Conservation (phyloP, 1,140 invertebrate genomes). For the Bombus breviceps region DNA sequence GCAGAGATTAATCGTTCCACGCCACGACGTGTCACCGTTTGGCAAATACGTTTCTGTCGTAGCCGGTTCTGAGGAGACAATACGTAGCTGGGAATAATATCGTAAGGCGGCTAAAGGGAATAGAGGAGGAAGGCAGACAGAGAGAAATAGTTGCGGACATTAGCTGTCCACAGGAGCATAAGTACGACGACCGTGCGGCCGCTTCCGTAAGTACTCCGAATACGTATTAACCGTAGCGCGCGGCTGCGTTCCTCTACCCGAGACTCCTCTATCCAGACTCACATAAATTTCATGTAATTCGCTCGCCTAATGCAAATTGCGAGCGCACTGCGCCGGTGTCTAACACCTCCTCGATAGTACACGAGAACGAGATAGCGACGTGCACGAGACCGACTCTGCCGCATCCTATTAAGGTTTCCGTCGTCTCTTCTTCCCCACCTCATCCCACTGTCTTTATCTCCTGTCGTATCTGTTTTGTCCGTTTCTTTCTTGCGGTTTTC, state of each 20-base stretch:
- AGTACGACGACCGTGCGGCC: constrained; percentile 62
- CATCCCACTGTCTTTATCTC: constrained; percentile 4
- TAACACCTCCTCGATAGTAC: constrained; percentile 64
- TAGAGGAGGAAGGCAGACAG: constrained; percentile 51
- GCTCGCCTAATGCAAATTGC: constrained; percentile 77
- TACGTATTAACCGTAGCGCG: constrained; percentile 66
- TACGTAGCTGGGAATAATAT: constrained; percentile 61
- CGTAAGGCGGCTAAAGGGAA: constrained; percentile 53
- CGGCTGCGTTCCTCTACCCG: constrained; percentile 21
- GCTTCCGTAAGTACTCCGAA: constrained; percentile 69
- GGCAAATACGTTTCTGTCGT: constrained; percentile 52
- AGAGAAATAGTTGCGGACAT: constrained; percentile 76
- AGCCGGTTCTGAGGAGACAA: constrained; percentile 43
- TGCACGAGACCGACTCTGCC: constrained; percentile 61
- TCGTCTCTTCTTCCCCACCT: constrained; percentile 9
- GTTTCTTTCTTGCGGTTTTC: constrained; percentile 17
- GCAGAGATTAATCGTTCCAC: constrained; percentile 43
- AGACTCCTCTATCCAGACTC: constrained; percentile 69
- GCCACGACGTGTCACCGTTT: constrained; percentile 56
- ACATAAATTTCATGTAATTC: constrained; percentile 79
- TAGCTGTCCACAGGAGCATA: constrained; percentile 74
- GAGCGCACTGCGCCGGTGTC: constrained; percentile 51
- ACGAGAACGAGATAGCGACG: constrained; percentile 51
- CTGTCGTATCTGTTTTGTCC: background rate
- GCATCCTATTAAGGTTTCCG: constrained; percentile 60